phyloP scores from a whole-genome alignment of 2,113 vertebrate species.

The Ctenodactylus gundi region DNA sequence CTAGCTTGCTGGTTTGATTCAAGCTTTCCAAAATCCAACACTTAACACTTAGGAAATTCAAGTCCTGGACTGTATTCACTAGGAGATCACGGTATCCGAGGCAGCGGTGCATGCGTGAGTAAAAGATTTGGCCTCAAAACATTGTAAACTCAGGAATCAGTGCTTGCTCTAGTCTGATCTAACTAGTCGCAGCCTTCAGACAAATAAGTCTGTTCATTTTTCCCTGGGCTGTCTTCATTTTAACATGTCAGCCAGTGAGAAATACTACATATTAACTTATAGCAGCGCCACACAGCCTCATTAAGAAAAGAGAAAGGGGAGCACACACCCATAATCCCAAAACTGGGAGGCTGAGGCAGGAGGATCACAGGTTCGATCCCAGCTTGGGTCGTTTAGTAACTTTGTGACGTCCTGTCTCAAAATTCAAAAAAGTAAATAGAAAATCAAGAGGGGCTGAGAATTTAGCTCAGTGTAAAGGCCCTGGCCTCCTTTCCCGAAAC shows the following conservation, averaged over 20 bases:
- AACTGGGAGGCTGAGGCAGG: too few species aligned
- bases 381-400: too few species aligned
- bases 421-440: too few species aligned
- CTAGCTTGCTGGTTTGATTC: background rate
- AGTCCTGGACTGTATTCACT: constrained; percentile 13
- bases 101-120: background rate
- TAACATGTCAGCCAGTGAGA: background rate
- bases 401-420: too few species aligned
- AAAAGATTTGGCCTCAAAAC: background rate
- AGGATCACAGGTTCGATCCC: too few species aligned
- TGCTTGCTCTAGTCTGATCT: background rate
- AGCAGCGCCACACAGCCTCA: background rate
- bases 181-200: background rate
- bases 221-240: background rate
- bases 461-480: too few species aligned
- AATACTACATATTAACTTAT: background rate
- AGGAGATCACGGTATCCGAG: background rate
- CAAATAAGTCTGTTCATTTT: background rate
- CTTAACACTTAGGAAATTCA: background rate
- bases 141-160: background rate
- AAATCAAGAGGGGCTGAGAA: too few species aligned
- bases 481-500: too few species aligned
- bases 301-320: too few species aligned
- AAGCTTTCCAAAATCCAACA: constrained; percentile 34
- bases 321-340: too few species aligned